Evolutionary conservation across 2,113 vertebrate species (phyloP).

Genomic region (Etheostoma spectabile): DNA sequence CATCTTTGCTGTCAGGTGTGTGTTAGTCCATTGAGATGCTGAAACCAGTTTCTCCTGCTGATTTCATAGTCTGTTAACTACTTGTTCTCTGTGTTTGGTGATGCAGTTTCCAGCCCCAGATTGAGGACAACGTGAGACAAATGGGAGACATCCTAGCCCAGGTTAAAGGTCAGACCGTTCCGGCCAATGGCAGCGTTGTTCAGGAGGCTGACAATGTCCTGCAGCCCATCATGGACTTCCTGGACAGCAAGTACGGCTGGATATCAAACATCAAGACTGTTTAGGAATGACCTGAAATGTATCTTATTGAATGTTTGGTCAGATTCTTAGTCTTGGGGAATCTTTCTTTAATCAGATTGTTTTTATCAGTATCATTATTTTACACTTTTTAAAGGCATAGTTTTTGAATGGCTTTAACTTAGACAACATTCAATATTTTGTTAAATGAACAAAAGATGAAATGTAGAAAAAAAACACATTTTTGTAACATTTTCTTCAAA

Average conservation of each 20-base stretch:
- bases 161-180: conserved; percentile 96
- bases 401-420: not conserved
- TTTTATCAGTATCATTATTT: not conserved
- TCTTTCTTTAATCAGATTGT: not conserved
- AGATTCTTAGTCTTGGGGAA: not conserved
- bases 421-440: not conserved
- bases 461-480: not conserved
- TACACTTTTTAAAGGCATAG: too few relatives aligned
- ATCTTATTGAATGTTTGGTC: not conserved
- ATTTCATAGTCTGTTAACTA: conserved; percentile 6
- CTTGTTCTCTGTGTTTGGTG: not conserved
- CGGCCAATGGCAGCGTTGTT: conserved; percentile 93
- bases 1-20: conserved; percentile 94
- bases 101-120: conserved; percentile 95
- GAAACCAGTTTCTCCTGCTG: not conserved
- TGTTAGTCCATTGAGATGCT: not conserved
- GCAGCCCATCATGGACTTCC: conserved; percentile 97
- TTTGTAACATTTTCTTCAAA: not conserved
- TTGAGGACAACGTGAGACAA: conserved; percentile 94
- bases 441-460: not conserved
- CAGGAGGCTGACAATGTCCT: conserved; percentile 96
- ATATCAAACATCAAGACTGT: not conserved
- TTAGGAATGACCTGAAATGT: not conserved
- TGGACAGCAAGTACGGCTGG: conserved; percentile 90
- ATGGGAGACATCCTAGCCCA: conserved; percentile 97